Evolutionary conservation across 2,888 invertebrate genomes (phyloP).

Genomic region (Drosophila prostipennis): DNA sequence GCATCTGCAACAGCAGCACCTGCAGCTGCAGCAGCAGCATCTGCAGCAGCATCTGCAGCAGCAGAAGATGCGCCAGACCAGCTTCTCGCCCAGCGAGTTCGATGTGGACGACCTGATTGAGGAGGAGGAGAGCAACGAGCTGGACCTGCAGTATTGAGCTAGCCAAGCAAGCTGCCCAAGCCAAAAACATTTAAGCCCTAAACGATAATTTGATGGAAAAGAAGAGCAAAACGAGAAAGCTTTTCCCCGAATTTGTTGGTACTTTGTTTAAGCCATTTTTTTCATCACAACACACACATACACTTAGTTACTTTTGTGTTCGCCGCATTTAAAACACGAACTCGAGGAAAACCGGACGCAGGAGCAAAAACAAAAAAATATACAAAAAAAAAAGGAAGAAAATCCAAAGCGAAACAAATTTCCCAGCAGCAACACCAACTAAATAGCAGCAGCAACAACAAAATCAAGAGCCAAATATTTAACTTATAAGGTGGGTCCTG

Average conservation of each 20-base stretch:
- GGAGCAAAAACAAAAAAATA: slow-evolving; percentile 12
- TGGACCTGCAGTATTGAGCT: slow-evolving; percentile 27
- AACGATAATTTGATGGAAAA: too few species aligned
- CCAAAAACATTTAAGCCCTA: slow-evolving; percentile 49
- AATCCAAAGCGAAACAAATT: slow-evolving; percentile 14
- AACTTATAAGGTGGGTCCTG: slow-evolving; percentile 70
- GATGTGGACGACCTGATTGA: slow-evolving; percentile 79
- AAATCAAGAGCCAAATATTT: slow-evolving; percentile 80
- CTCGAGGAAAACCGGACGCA: slow-evolving; percentile 1
- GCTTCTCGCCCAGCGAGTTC: slow-evolving; percentile 62
- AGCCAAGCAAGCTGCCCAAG: slow-evolving; percentile 51
- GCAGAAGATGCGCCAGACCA: slow-evolving; percentile 7
- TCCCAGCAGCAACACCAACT: slow-evolving; percentile 43
- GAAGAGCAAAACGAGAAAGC: slow-evolving; percentile 2
- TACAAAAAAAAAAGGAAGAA: neutral
- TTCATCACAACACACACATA: neutral
- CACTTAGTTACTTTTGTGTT: slow-evolving; percentile 10
- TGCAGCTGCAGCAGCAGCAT: slow-evolving; percentile 26
- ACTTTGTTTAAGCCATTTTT: slow-evolving; percentile 11
- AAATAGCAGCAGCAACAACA: slow-evolving; percentile 55
- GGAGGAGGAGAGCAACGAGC: slow-evolving; percentile 63
- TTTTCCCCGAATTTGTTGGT: slow-evolving; percentile 14
- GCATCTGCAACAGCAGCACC: slow-evolving; percentile 16
- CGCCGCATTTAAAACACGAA: slow-evolving; percentile 40
- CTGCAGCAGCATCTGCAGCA: slow-evolving; percentile 20